phyloP scores from a whole-genome alignment of 2,113 vertebrate genomes.

The Melanotaenia duboulayi region DNA sequence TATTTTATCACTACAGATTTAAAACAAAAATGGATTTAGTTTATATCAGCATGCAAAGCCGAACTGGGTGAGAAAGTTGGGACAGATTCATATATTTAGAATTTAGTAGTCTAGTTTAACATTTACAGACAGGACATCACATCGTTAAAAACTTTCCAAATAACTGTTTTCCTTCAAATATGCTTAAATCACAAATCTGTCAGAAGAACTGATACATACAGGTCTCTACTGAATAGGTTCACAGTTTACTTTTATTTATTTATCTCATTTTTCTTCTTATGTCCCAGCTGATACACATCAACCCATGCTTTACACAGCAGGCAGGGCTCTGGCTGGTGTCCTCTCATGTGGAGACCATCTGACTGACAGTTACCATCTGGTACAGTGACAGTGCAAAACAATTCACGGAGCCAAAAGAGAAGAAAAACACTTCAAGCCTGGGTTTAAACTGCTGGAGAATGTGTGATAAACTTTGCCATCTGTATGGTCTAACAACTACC shows the following conservation, averaged over 20 bases:
- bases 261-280: neutral
- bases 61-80: neutral
- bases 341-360: slow-evolving; percentile 44
- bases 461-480: neutral
- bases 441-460: neutral
- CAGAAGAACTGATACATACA: no score
- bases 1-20: slow-evolving; percentile 8
- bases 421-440: neutral
- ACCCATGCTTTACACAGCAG: slow-evolving; percentile 11
- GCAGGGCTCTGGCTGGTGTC: neutral
- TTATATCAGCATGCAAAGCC: neutral
- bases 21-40: neutral
- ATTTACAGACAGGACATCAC: neutral
- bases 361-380: slow-evolving; percentile 22
- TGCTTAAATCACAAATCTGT: neutral
- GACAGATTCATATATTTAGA: neutral
- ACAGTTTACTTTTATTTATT: neutral
- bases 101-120: neutral
- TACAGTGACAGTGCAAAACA: slow-evolving; percentile 18
- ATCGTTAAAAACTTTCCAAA: neutral
- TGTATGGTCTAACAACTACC: neutral
- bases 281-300: slow-evolving; percentile 33
- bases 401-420: slow-evolving; percentile 1
- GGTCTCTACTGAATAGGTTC: neutral
- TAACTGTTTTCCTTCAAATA: neutral